Evolutionary conservation across 1,140 invertebrate genomes (phyloP).

Genomic region (Linepithema humile): DNA sequence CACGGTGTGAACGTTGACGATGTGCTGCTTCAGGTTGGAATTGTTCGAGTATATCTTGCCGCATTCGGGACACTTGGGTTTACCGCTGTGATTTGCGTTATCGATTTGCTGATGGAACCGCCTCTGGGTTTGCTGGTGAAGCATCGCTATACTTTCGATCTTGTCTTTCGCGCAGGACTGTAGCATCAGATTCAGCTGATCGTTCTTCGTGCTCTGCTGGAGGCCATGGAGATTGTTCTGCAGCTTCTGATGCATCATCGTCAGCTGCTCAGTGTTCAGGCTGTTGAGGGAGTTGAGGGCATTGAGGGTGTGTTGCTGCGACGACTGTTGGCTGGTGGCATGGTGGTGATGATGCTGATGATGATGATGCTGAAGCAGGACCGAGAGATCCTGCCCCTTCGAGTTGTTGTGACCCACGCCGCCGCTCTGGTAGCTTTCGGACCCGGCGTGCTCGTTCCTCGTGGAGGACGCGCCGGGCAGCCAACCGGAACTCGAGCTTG

Average conservation of each 20-base stretch:
- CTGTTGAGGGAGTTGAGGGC: slow-evolving; percentile 70
- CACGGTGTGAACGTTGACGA: slow-evolving; percentile 89
- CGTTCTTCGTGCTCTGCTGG: slow-evolving; percentile 65
- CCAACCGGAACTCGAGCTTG: slow-evolving; percentile 82
- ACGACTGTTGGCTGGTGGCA: slow-evolving; percentile 74
- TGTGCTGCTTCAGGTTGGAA: slow-evolving; percentile 90
- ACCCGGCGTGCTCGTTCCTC: slow-evolving; percentile 76
- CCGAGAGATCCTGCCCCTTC: slow-evolving; percentile 75
- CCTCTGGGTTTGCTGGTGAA: slow-evolving; percentile 69
- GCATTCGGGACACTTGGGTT: slow-evolving; percentile 88
- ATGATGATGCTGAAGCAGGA: slow-evolving; percentile 74
- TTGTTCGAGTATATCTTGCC: slow-evolving; percentile 88
- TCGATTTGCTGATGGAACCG: slow-evolving; percentile 66
- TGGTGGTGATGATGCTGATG: slow-evolving; percentile 75
- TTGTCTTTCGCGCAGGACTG: slow-evolving; percentile 81
- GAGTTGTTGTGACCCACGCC: slow-evolving; percentile 71
- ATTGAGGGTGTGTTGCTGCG: slow-evolving; percentile 71
- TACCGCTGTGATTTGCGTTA: slow-evolving; percentile 74
- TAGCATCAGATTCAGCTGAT: slow-evolving; percentile 79
- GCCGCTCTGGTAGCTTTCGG: slow-evolving; percentile 74
- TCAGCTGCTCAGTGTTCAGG: slow-evolving; percentile 78
- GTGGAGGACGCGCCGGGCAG: slow-evolving; percentile 76
- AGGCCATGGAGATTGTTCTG: slow-evolving; percentile 78
- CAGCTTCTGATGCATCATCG: slow-evolving; percentile 81
- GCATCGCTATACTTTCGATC: slow-evolving; percentile 77